Conservation (phyloP, 2,113 vertebrate species). For the Uropsilus gracilis region DNA sequence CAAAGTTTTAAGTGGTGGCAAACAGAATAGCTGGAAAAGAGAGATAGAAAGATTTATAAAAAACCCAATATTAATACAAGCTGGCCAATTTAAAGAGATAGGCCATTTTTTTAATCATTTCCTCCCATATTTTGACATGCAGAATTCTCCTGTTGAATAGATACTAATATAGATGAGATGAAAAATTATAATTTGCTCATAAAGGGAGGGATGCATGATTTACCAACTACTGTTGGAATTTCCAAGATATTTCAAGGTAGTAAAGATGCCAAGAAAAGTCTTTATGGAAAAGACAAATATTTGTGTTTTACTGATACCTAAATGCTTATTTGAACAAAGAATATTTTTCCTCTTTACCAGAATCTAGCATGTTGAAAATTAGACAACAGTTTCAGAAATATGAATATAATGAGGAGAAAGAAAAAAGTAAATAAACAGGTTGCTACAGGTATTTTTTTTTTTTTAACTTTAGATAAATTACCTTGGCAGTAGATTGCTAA, state of each 20-base stretch:
- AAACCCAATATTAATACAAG: not conserved
- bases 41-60: not conserved
- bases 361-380: not conserved
- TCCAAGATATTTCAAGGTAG: not conserved
- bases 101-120: not conserved
- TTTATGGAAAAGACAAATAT: not conserved
- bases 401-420: not conserved
- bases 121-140: not conserved
- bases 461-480: not conserved
- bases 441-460: not conserved
- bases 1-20: not conserved
- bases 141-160: not conserved
- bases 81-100: rapidly evolving
- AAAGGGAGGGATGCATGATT: not conserved
- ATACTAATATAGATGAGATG: not conserved
- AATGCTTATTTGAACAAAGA: not conserved
- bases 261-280: not conserved
- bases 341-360: not conserved
- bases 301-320: not conserved
- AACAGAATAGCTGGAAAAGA: not conserved
- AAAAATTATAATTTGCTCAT: not conserved
- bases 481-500: not conserved
- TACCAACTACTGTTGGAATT: not conserved
- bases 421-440: not conserved
- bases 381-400: not conserved